Evolutionary conservation across 2,797 vertebrate genomes (phyloP).

Genomic region (Muscicapa comitata): DNA sequence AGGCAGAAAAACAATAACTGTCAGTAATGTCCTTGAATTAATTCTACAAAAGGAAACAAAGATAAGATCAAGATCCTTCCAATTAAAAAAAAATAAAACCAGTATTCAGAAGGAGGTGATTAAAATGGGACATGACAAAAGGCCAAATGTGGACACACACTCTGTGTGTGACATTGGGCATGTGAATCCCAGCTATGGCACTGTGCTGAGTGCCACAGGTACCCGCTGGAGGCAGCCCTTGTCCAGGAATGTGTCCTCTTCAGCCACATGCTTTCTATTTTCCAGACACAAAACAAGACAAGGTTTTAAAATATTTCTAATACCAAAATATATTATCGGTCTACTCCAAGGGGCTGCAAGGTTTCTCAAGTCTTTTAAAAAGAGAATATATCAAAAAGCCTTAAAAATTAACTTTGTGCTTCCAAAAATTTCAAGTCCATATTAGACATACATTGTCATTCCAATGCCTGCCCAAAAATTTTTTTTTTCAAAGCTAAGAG

Average conservation of each 20-base stretch:
- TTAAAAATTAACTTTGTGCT: neutral
- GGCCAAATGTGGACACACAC: neutral
- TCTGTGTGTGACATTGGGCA: neutral
- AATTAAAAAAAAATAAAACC: neutral
- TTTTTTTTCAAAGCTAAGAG: neutral
- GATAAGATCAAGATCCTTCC: neutral
- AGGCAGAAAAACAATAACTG: neutral
- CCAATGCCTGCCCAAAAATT: neutral
- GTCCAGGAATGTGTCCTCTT: neutral
- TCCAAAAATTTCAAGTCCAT: neutral
- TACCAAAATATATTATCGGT: neutral
- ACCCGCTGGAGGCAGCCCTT: neutral
- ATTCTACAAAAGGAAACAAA: neutral
- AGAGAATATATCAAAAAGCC: neutral
- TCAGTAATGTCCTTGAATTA: neutral
- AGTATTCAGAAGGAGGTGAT: neutral
- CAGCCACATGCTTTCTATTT: neutral
- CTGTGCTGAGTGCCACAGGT: accelerated
- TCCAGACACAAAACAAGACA: neutral
- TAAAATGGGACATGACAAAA: neutral
- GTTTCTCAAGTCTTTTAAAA: neutral
- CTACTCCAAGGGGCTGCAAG: neutral
- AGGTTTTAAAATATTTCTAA: neutral
- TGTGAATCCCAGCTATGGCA: neutral
- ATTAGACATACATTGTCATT: neutral